A percentile compares a stretch with the other conserved stretches of the same genome.
Evolutionary conservation across 1,140 invertebrate genomes (phyloP).

Genomic region (Eumaeus atala): DNA sequence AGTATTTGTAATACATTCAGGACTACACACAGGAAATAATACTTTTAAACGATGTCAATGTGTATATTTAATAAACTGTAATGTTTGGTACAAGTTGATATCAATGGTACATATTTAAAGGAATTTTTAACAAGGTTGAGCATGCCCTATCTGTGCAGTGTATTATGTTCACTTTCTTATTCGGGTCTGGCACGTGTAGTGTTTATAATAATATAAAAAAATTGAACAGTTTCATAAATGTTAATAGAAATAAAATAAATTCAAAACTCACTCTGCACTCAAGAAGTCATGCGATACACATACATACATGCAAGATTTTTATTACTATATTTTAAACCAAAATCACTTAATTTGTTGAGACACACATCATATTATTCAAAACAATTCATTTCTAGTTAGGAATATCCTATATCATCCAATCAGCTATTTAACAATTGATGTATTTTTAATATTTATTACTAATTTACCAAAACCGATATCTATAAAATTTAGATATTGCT

Average conservation of each 20-base stretch:
- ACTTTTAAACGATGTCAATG: constrained; percentile 12
- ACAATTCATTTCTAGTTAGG: neutral
- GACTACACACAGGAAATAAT: constrained; percentile 17
- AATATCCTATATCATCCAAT: too few species aligned
- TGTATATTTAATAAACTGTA: constrained; percentile 9
- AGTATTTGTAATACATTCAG: constrained; percentile 2
- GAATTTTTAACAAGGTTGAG: constrained; percentile 33
- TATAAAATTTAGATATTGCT: constrained; percentile 12
- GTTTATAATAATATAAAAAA: constrained; percentile 16
- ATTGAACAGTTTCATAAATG: constrained; percentile 7
- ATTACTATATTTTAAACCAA: constrained; percentile 27
- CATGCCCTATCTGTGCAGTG: constrained; percentile 64
- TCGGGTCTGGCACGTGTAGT: constrained; percentile 19
- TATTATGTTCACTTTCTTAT: constrained; percentile 31
- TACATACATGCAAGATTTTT: constrained; percentile 54
- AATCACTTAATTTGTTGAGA: constrained; percentile 13
- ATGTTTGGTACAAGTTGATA: constrained; percentile 7
- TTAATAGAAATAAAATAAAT: constrained; percentile 19
- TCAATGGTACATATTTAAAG: constrained; percentile 19
- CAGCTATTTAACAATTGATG: too few species aligned
- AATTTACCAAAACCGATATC: constrained; percentile 17
- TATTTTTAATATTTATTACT: constrained; percentile 15
- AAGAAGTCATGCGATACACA: constrained; percentile 56
- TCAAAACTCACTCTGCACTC: constrained; percentile 53
- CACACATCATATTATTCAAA: constrained; percentile 10